phyloP scores from a whole-genome alignment of 2,797 vertebrate species.

The Alosa sapidissima region DNA sequence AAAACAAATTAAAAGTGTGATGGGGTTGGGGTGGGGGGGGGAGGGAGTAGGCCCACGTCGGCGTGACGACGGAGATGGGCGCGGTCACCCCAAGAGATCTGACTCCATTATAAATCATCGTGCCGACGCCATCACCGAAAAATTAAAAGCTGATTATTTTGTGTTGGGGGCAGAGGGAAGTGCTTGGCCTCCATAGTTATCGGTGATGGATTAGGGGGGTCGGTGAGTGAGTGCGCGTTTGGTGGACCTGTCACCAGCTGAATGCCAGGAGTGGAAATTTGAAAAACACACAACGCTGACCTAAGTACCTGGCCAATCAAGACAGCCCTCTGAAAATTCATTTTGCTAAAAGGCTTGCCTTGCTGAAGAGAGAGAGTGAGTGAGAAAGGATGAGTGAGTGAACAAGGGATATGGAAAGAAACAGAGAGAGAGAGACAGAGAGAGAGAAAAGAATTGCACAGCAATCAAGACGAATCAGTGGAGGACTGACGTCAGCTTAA shows the following conservation, averaged over 20 bases:
- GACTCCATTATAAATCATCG: constrained; percentile 54
- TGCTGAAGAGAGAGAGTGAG: neutral
- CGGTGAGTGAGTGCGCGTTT: constrained; percentile 41
- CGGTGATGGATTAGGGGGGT: constrained; percentile 68
- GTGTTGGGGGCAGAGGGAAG: constrained; percentile 64
- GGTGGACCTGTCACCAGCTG: constrained; percentile 64
- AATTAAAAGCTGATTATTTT: constrained; percentile 80
- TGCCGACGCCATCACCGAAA: constrained; percentile 67
- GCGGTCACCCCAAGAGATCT: constrained; percentile 38
- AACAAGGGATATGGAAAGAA: neutral
- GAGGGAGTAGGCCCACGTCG: constrained; percentile 21
- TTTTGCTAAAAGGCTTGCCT: constrained; percentile 64
- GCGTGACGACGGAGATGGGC: constrained; percentile 48
- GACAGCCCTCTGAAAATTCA: constrained; percentile 62
- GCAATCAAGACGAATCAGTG: neutral
- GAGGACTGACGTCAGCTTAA: neutral
- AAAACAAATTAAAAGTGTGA: constrained; percentile 49
- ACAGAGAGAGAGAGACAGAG: neutral
- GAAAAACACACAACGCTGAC: constrained; percentile 45
- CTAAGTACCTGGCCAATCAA: constrained; percentile 63
- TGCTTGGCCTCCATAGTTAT: constrained; percentile 47
- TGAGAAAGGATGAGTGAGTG: constrained; percentile 6
- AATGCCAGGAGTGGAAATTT: constrained; percentile 47
- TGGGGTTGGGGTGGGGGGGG: constrained; percentile 18
- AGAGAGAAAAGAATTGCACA: too few species aligned